phyloP scores from a whole-genome alignment of 2,888 invertebrate genomes.

The Acleris holmiana region DNA sequence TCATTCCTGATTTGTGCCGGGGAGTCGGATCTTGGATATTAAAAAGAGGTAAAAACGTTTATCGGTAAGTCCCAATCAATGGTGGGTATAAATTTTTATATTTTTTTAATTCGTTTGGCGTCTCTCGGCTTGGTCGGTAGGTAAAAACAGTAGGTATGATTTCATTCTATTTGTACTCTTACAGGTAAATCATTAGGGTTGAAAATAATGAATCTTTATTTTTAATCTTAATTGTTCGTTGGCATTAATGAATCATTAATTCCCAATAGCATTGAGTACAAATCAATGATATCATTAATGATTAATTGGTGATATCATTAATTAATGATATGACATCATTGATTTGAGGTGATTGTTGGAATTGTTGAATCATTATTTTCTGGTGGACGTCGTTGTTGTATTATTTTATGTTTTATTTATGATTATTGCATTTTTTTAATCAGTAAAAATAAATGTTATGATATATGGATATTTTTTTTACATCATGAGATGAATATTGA shows the following conservation, averaged over 20 bases:
- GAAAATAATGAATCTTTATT: conserved; percentile 22
- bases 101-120: conserved; percentile 43
- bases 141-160: conserved; percentile 49
- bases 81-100: conserved; percentile 39
- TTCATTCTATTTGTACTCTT: conserved; percentile 25
- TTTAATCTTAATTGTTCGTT: background rate
- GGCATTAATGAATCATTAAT: background rate
- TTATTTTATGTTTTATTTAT: conserved; percentile 12
- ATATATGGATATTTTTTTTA: conserved; percentile 13
- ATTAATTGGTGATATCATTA: too few relatives aligned
- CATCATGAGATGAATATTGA: too few relatives aligned
- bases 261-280: background rate
- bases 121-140: conserved; percentile 69
- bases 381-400: conserved; percentile 9
- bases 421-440: conserved; percentile 16
- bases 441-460: conserved; percentile 14
- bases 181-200: conserved; percentile 31
- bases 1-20: conserved; percentile 19
- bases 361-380: conserved; percentile 4
- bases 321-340: background rate
- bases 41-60: conserved; percentile 26
- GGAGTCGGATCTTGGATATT: conserved; percentile 13
- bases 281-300: too few relatives aligned
- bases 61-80: conserved; percentile 60
- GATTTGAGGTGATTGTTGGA: background rate